phyloP scores from a whole-genome alignment of 2,797 vertebrate species.

The Leptoclinus maculatus region DNA sequence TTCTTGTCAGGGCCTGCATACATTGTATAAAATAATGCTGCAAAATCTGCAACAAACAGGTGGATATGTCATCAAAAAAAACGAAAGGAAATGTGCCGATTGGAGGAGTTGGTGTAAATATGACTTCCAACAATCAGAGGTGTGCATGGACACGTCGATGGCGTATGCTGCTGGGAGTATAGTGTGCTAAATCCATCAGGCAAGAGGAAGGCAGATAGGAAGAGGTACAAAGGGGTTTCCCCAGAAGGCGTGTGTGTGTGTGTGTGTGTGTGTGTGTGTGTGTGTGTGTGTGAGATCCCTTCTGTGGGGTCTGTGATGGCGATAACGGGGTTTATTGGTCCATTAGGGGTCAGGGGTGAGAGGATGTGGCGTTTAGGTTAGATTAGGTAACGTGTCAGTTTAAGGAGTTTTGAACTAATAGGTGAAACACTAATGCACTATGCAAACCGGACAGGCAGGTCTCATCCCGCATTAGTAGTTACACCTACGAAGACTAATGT shows the following conservation, averaged over 20 bases:
- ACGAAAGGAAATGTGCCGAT: neutral
- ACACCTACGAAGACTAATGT: too few species aligned
- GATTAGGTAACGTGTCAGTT: neutral
- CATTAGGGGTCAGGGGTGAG: slow-evolving; percentile 1
- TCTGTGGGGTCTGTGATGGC: slow-evolving; percentile 4
- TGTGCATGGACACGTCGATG: neutral
- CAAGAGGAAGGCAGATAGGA: slow-evolving; percentile 62
- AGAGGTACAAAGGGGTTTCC: slow-evolving; percentile 49
- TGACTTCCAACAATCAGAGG: neutral
- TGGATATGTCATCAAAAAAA: neutral
- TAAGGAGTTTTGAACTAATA: neutral
- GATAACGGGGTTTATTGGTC: slow-evolving; percentile 33
- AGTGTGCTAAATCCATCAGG: slow-evolving; percentile 68
- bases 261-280: slow-evolving; percentile 11
- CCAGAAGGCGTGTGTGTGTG: neutral
- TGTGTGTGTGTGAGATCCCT: slow-evolving; percentile 4
- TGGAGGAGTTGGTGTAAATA: neutral
- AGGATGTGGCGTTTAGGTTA: slow-evolving; percentile 21
- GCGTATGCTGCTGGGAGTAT: neutral
- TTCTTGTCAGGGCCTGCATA: neutral
- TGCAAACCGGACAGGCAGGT: neutral
- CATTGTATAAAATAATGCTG: neutral
- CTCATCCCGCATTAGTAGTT: too few species aligned
- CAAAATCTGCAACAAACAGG: neutral
- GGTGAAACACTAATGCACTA: slow-evolving; percentile 2